Evolutionary conservation across 2,888 invertebrate genomes (phyloP).

Genomic region (Tetropium fuscum): DNA sequence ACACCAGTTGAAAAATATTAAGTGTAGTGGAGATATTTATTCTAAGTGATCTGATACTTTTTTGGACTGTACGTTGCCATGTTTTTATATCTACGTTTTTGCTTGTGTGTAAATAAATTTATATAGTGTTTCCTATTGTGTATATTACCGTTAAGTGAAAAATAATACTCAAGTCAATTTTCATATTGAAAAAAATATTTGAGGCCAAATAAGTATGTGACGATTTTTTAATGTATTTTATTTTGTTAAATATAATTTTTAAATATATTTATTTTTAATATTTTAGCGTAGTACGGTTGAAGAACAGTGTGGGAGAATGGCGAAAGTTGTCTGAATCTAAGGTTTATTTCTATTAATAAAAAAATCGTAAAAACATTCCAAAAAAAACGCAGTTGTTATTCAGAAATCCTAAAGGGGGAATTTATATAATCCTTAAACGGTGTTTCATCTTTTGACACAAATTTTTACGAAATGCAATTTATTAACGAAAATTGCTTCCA

Average conservation of each 20-base stretch:
- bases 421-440: slow-evolving; percentile 19
- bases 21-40: slow-evolving; percentile 33
- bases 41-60: slow-evolving; percentile 40
- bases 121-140: slow-evolving; percentile 35
- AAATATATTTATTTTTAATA: slow-evolving; percentile 44
- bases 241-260: slow-evolving; percentile 43
- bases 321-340: slow-evolving; percentile 27
- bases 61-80: slow-evolving; percentile 27
- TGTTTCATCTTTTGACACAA: background rate
- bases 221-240: slow-evolving; percentile 43
- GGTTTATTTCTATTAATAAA: slow-evolving; percentile 42
- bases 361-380: slow-evolving; percentile 46
- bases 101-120: slow-evolving; percentile 42
- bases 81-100: slow-evolving; percentile 23
- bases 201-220: slow-evolving; percentile 52
- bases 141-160: slow-evolving; percentile 38
- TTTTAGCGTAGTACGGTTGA: slow-evolving; percentile 27
- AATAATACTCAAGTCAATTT: slow-evolving; percentile 52
- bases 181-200: slow-evolving; percentile 38
- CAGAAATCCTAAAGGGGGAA: slow-evolving; percentile 31
- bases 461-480: no score
- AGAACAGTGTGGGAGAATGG: slow-evolving; percentile 6
- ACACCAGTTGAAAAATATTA: slow-evolving; percentile 42
- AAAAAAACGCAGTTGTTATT: slow-evolving; percentile 41
- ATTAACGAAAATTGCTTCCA: no score